Evolutionary conservation across 2,888 invertebrate species (phyloP).

Genomic region (Drosophila meridiana): DNA sequence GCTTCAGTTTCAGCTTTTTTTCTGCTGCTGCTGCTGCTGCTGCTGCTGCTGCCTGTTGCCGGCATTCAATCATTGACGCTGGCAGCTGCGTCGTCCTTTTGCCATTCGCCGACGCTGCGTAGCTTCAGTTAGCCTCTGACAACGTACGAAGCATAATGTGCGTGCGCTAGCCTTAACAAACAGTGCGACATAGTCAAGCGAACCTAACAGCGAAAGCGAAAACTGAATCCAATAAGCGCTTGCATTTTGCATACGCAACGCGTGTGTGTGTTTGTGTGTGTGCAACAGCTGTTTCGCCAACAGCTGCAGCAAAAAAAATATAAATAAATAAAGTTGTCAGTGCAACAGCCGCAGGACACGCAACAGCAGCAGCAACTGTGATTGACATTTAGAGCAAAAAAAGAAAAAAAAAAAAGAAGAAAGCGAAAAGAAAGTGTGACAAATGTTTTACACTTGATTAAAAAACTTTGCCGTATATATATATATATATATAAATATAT

Average conservation of each 20-base stretch:
- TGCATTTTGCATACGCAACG: conserved; percentile 6
- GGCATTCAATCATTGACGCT: conserved; percentile 60
- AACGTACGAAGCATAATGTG: conserved; percentile 65
- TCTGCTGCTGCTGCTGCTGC: background rate
- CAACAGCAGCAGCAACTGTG: conserved; percentile 13
- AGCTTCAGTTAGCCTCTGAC: conserved; percentile 66
- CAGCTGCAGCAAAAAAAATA: conserved; percentile 7
- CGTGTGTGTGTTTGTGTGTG: conserved; percentile 10
- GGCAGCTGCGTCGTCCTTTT: conserved; percentile 31
- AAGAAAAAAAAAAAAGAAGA: background rate
- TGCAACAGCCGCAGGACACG: conserved; percentile 25
- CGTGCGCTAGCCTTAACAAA: conserved; percentile 47
- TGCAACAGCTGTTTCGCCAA: conserved; percentile 66
- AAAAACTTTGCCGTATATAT: conserved; percentile 58
- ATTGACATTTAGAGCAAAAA: conserved; percentile 20
- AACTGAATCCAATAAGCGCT: conserved; percentile 1
- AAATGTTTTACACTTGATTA: conserved; percentile 62
- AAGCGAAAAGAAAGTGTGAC: conserved; percentile 15
- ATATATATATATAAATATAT: background rate
- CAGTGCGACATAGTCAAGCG: conserved; percentile 9
- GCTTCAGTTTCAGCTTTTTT: conserved; percentile 3
- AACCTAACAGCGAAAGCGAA: background rate
- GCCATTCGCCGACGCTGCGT: conserved; percentile 8
- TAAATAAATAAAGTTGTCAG: conserved; percentile 42
- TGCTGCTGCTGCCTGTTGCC: conserved; percentile 23